These are phyloP conservation scores for Diploptera punctata DNA, from an alignment of 2,888 invertebrate species.

Conservation along the genomic window DNA sequence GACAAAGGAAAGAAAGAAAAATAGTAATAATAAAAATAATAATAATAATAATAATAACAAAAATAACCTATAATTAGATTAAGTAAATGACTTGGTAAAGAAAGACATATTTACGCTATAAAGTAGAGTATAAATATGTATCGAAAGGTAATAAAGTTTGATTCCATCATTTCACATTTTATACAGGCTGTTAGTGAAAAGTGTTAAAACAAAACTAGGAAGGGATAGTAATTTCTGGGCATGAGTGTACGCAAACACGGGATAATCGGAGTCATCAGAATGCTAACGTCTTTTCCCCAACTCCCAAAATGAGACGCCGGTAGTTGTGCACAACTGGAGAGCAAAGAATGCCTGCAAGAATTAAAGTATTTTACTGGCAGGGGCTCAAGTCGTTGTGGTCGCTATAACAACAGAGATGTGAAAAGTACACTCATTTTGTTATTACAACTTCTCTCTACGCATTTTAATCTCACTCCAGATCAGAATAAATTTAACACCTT, in stretches of 20 bases:
- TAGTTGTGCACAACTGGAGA: neutral
- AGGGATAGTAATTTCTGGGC: too few species aligned
- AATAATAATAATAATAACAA: too few species aligned
- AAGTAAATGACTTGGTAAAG: too few species aligned
- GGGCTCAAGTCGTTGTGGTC: neutral
- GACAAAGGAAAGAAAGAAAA: too few species aligned
- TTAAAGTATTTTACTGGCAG: slow-evolving; percentile 2
- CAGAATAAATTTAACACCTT: neutral
- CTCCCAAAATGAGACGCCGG: slow-evolving; percentile 16
- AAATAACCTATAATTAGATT: too few species aligned
- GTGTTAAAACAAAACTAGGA: too few species aligned
- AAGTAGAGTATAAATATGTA: too few species aligned
- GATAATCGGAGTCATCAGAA: slow-evolving; percentile 19
- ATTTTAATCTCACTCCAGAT: neutral
- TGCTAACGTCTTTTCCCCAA: slow-evolving; percentile 16
- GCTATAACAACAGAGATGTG: neutral
- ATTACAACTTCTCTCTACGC: neutral
- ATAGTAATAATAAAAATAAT: too few species aligned
- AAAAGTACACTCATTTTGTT: neutral
- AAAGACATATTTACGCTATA: too few species aligned
- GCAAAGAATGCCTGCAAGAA: slow-evolving; percentile 14
- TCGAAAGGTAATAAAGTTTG: too few species aligned
- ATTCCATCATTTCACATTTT: too few species aligned
- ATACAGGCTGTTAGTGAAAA: too few species aligned
- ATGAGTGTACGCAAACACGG: slow-evolving; percentile 17